Evolutionary conservation across 2,113 vertebrate species (phyloP).

Genomic region (Rhynchomys soricoides): DNA sequence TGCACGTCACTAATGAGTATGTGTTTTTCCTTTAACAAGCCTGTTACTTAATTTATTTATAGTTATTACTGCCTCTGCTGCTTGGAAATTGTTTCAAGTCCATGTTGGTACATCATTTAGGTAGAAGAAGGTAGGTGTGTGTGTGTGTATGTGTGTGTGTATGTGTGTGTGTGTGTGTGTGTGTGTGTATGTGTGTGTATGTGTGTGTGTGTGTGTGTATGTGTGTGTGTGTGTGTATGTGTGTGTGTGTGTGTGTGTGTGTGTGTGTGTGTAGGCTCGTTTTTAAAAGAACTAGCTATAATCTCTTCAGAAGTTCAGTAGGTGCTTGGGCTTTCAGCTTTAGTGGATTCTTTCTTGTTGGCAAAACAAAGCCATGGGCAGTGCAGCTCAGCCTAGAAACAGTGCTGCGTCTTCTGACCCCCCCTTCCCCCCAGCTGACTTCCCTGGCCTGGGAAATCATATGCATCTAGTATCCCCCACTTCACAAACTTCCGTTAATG

Average conservation of each 20-base stretch:
- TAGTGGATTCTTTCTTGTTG: constrained; percentile 46
- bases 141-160: background rate
- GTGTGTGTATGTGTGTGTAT: background rate
- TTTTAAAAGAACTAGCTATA: constrained; percentile 36
- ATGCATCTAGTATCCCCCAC: constrained; percentile 58
- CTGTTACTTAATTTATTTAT: constrained; percentile 68
- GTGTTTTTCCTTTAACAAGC: constrained; percentile 70
- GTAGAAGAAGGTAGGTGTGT: background rate
- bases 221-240: background rate
- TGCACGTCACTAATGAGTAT: constrained; percentile 54
- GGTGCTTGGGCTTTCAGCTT: constrained; percentile 56
- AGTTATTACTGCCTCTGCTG: constrained; percentile 77
- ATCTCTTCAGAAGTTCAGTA: constrained; percentile 4
- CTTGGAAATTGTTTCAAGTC: constrained; percentile 68
- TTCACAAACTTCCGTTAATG: constrained; percentile 81
- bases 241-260: background rate
- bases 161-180: background rate
- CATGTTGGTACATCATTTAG: constrained; percentile 59
- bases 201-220: too few species aligned
- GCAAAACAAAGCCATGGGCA: constrained; percentile 44
- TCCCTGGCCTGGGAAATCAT: constrained; percentile 77
- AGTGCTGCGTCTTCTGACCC: constrained; percentile 53
- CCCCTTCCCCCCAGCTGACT: constrained; percentile 73
- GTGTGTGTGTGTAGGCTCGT: background rate
- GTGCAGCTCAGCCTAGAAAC: background rate